A percentile compares a stretch with the other conserved stretches of the same genome.
Evolutionary conservation across 2,113 vertebrate species (phyloP).

Genomic region (Orthonyx spaldingii): DNA sequence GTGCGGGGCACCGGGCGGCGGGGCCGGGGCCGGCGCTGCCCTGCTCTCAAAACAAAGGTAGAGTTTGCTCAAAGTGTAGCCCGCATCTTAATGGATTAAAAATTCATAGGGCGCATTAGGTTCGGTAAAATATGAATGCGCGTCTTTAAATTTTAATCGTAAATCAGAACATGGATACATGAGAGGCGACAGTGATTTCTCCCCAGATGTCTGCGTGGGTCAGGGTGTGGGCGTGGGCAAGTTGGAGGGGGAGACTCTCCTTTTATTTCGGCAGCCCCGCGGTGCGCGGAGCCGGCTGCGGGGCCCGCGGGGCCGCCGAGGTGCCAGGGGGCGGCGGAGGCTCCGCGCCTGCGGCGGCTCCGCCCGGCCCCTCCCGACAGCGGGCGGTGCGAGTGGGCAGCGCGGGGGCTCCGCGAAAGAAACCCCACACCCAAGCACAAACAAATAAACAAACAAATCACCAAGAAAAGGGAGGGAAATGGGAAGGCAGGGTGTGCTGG

Average conservation of each 20-base stretch:
- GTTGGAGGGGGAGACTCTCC: conserved; percentile 37
- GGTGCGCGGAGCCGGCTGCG: conserved; percentile 13
- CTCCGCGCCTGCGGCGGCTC: not conserved
- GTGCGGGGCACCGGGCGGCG: not conserved
- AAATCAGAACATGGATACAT: conserved; percentile 83
- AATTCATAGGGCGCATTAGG: conserved; percentile 88
- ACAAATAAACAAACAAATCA: not conserved
- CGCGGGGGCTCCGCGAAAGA: not conserved
- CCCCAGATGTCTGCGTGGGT: conserved; percentile 70
- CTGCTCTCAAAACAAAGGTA: not conserved
- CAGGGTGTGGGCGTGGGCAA: conserved; percentile 39
- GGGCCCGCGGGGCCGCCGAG: conserved; percentile 42
- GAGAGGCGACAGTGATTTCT: conserved; percentile 80
- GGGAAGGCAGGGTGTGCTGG: not conserved
- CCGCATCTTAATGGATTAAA: conserved; percentile 84
- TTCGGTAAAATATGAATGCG: conserved; percentile 91
- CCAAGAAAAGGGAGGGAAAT: too few species aligned
- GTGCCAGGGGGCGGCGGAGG: not conserved
- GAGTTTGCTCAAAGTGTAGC: conserved; percentile 70
- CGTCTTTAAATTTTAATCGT: conserved; percentile 90
- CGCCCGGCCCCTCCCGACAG: not conserved
- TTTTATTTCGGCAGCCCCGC: conserved; percentile 58
- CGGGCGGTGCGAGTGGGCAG: not conserved
- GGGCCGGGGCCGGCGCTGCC: not conserved
- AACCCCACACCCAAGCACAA: not conserved